Evolutionary conservation across 1,140 invertebrate genomes (phyloP).

Genomic region (Eumeta japonica): DNA sequence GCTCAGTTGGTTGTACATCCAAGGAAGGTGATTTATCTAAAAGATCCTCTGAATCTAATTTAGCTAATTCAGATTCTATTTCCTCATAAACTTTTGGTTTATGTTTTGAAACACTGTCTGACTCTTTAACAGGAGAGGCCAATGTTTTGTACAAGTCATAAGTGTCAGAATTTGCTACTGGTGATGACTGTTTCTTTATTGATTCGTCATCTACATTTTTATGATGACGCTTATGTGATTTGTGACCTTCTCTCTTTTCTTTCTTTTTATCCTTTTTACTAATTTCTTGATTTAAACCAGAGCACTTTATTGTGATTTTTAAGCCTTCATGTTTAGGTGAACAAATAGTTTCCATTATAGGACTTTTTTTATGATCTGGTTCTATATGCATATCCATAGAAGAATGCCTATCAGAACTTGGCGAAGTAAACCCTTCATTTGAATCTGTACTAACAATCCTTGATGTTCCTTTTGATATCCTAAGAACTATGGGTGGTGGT

Average conservation of each 20-base stretch:
- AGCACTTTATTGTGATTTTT: slow-evolving; percentile 55
- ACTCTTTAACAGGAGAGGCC: slow-evolving; percentile 36
- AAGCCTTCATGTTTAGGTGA: slow-evolving; percentile 52
- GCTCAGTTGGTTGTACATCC: slow-evolving; percentile 35
- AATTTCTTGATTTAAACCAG: slow-evolving; percentile 53
- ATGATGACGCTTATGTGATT: slow-evolving; percentile 47
- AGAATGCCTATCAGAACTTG: slow-evolving; percentile 51
- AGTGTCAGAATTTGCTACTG: slow-evolving; percentile 49
- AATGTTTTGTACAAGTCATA: slow-evolving; percentile 56
- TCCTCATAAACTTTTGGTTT: slow-evolving; percentile 26
- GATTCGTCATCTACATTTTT: slow-evolving; percentile 39
- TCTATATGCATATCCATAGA: slow-evolving; percentile 47
- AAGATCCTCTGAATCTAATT: slow-evolving; percentile 32
- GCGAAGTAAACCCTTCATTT: slow-evolving; percentile 59
- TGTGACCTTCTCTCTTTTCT: slow-evolving; percentile 47
- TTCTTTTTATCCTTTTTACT: slow-evolving; percentile 54
- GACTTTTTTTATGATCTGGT: slow-evolving; percentile 44
- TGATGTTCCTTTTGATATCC: slow-evolving; percentile 65
- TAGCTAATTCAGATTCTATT: slow-evolving; percentile 41
- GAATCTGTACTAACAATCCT: slow-evolving; percentile 64
- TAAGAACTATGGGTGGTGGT: slow-evolving; percentile 60
- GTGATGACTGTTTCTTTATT: slow-evolving; percentile 53
- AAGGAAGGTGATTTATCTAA: slow-evolving; percentile 25
- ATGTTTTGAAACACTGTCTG: slow-evolving; percentile 24
- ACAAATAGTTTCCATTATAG: slow-evolving; percentile 43